Evolutionary conservation across 2,888 invertebrate genomes (phyloP), one percentile per base, ranked within the genome.

Genomic region (Drosophila helvetica): DNA sequence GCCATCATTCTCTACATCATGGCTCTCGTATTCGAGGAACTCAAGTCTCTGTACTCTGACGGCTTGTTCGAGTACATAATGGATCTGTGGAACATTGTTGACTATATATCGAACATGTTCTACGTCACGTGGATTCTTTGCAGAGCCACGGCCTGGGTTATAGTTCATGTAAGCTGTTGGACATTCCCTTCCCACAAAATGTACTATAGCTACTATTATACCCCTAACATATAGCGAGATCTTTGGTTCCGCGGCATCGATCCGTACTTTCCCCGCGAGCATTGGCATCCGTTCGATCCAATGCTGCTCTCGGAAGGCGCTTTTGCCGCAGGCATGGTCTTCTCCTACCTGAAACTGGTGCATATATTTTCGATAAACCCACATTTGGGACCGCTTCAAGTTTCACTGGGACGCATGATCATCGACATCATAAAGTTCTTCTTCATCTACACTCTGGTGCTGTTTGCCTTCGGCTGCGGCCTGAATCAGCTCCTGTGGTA

Each of bases 41-140:
- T 99, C 75, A 95, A 97, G 90, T 94, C 98, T 4, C 92, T 99
- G 10, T 99, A 98, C 96, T 94, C 95, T 3, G 96, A 96, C 60
- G 99, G 99, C 0, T 92, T 99, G 8, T 93, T 95, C 80, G 98
- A 98, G 79, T 99, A 99, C 91, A 94, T 97, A 50, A 96, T 96
- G 78, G 99, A 99, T 92, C 94, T 99, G 76, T 99, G 99, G 99
- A 99, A 99, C 91, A 97, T 99, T 71, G 96, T 99, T 5, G 99
- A 99, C 92, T 99, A 99, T 91, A 96, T 98, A 85, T 99, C 99
- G 8, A 99, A 99, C 91, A 95, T 96, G 83, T 96, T 99, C 87
- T 99, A 99, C 91, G 96, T 99, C 22, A 96, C 97, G 47, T 99
- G 99, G 95, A 95, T 99, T 77, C 95, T 96, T 62, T 93, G 99